Conservation (phyloP, 2,113 vertebrate species). For the Oplegnathus fasciatus region DNA sequence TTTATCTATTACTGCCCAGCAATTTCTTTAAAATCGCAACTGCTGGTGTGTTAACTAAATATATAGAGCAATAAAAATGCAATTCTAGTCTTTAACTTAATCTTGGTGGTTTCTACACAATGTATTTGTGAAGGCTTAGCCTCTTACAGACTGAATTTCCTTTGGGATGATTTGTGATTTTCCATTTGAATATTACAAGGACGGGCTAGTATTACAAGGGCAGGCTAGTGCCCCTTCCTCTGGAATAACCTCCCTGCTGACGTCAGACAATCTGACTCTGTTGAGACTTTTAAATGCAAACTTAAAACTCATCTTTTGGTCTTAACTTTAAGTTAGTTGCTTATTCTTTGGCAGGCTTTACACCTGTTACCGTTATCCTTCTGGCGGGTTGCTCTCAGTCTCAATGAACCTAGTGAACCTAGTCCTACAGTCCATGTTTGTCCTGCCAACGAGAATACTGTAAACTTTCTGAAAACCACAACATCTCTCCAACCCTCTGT, state of each 20-base stretch:
- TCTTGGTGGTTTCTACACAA: background rate
- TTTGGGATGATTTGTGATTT: no score
- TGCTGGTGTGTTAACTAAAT: background rate
- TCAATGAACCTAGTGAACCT: background rate
- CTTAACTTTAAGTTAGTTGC: background rate
- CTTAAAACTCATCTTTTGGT: background rate
- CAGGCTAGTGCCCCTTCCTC: no score
- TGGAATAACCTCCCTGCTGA: no score
- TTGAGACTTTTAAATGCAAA: background rate
- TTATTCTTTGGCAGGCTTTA: background rate
- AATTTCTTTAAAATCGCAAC: background rate
- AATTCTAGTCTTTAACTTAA: background rate
- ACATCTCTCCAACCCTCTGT: no score
- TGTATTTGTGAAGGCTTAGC: background rate
- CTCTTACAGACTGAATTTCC: background rate
- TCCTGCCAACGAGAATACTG: background rate
- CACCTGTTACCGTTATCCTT: background rate
- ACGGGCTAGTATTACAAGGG: no score
- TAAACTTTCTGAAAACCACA: no score
- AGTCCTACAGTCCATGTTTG: background rate
- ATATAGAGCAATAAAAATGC: conserved; percentile 4
- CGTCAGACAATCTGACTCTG: no score
- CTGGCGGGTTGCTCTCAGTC: no score
- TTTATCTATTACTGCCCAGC: background rate
- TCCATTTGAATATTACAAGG: background rate